Evolutionary conservation across 2,113 vertebrate genomes (phyloP), one percentile per base, ranked within the genome.

Genomic region (Burhinus bistriatus): DNA sequence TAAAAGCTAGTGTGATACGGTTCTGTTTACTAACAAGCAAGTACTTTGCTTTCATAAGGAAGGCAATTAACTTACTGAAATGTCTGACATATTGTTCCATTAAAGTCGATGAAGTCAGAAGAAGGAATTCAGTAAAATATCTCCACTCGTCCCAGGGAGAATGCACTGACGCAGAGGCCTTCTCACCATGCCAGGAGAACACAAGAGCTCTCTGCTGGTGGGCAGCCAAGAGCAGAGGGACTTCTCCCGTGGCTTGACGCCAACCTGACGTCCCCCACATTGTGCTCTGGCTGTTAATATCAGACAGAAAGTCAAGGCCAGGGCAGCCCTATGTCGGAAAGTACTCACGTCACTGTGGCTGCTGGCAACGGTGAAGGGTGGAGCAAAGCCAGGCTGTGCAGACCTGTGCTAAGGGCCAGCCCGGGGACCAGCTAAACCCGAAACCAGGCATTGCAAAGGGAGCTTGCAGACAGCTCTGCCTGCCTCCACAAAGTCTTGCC

Each of bases 261-360:
- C 83, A 92, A 7, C 40, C 32, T 2, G 3, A 1, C 1, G 1
- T 75, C 86, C 87, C 72, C 61, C 75, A 68, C 47, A n/a, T 5
- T 71, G 84, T 82, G 21, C 27, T 95, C 77, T 64, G 70, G 57
- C 38, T 87, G 47, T 71, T 82, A 42, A 47, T 9, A 25, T 18
- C 57, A 59, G 69, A 29, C 30, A 89, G 80, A 93, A 90, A 75
- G 86, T 92, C 92, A 95, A 95, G 90, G 95, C 15, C 89, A 78
- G 80, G 72, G 44, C 68, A 94, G 3, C 32, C n/a, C n/a, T 55
- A 4, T 64, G 64, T 78, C 55, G 78, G 69, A 95, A 64, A 86
- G 30, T 4, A 55, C 51, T 59, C 9, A 0, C 9, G 18, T 71
- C 95, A 82, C 52, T 40, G 72, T 0, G 6, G 29, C 83, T 82